Base-by-base conservation (phyloP, 2,888 invertebrate species). In the Orthosia cruda region DNA sequence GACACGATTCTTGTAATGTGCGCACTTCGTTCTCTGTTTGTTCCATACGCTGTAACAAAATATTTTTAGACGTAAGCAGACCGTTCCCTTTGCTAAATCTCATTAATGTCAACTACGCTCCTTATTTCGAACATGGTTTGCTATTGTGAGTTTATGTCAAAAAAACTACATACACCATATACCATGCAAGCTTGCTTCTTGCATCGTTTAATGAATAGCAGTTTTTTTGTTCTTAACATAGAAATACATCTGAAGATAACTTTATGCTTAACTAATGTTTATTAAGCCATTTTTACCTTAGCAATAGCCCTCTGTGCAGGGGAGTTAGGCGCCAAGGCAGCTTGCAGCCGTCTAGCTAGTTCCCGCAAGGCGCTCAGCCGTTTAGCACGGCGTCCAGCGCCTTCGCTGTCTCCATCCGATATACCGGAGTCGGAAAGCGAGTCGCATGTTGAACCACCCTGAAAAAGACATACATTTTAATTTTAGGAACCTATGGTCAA, bases 391-490 rank as follows among this genome's bases (percentile, higher is more conserved):
- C 98, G 97, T 93, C 96, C 94, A 93, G 98, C 95, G 96, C 97
- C 92, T 91, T 96, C 96, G 80, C 96, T 98, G 89, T 98, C 98
- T 76, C 98, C 98, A 91, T 98, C 98, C 13, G 98, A 98, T 87
- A 98, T 98, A n/a, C 98, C 98, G 49, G 98, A 98, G 96, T 98
- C 98, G 0, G 98, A 98, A 77, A 98, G 94, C n/a, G 98, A 98
- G 79, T 98, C 98, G 88, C 97, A 97, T 72, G 95, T 96, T 18
- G 96, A 96, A n/a, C 95, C 94, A 65, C 96, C 94, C 96, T 96
- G 91, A 0, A 82, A 84, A 23, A 65, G 74, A 73, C 45, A 32
- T 57, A 61, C 40, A 18, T 4, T 12, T 26, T 68, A 12, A 13
- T 18, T 12, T n/a, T 12, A 47, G 13, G 20, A 59, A 4, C 13